A percentile compares a stretch with the other conserved stretches of the same genome.
phyloP scores from a whole-genome alignment of 2,888 invertebrate species.

The Tortricodes alternella region DNA sequence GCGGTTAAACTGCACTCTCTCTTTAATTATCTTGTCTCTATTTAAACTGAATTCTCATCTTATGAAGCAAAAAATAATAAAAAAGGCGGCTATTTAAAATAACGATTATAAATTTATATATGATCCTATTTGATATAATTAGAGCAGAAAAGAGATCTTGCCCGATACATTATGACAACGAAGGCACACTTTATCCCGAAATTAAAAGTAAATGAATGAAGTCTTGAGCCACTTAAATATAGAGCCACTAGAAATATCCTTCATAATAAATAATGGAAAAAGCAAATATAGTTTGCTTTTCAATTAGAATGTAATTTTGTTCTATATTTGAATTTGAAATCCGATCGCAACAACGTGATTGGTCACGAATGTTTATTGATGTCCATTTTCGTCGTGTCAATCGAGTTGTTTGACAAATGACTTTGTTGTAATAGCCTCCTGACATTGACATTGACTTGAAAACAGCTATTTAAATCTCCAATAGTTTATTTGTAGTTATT shows the following conservation, averaged over 20 bases:
- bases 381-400: slow-evolving; percentile 6
- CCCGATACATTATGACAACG: no score
- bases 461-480: slow-evolving; percentile 5
- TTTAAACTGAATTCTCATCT: slow-evolving; percentile 5
- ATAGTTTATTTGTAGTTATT: slow-evolving; percentile 4
- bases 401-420: slow-evolving; percentile 16
- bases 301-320: not conserved
- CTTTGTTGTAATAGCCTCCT: slow-evolving; percentile 5
- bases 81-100: not conserved
- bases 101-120: no score
- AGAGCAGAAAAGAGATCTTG: no score
- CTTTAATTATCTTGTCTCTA: slow-evolving; percentile 14
- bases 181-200: no score
- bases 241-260: not conserved
- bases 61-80: slow-evolving; percentile 2
- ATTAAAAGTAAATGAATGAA: no score
- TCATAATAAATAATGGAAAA: no score
- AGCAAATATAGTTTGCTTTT: no score
- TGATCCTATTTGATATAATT: no score
- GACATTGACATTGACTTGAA: slow-evolving; percentile 27
- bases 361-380: slow-evolving; percentile 17
- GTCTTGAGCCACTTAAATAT: not conserved
- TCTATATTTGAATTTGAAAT: slow-evolving; percentile 19
- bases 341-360: slow-evolving; percentile 7
- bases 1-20: slow-evolving; percentile 17